Conservation (phyloP, 1,140 invertebrate species). For the Papilio dardanus region DNA sequence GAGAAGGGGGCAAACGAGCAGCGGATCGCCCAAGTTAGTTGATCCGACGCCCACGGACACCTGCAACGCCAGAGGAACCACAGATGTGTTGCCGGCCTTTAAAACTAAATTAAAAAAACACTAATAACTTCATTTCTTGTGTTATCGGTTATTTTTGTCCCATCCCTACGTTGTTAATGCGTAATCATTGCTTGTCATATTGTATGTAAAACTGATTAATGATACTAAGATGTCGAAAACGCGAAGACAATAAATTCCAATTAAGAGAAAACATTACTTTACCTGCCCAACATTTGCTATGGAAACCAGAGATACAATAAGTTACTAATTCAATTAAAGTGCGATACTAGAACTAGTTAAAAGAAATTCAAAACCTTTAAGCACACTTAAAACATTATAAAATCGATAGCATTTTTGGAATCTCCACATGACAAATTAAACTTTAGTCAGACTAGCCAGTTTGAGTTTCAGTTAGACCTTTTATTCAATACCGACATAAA, state of each 20-base stretch:
- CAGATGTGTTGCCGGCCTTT: too few relatives aligned
- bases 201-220: constrained; percentile 35
- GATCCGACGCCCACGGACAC: too few relatives aligned
- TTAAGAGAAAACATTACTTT: constrained; percentile 44
- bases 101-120: too few relatives aligned
- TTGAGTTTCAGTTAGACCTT: too few relatives aligned
- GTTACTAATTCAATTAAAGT: background rate
- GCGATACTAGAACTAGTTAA: background rate
- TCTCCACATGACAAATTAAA: too few relatives aligned
- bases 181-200: constrained; percentile 27
- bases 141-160: background rate
- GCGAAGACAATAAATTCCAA: constrained; percentile 45
- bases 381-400: too few relatives aligned
- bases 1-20: too few relatives aligned
- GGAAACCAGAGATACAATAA: constrained; percentile 22
- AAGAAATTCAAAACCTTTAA: too few relatives aligned
- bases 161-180: constrained; percentile 31
- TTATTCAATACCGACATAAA: background rate
- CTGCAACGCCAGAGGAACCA: too few relatives aligned
- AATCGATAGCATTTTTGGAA: too few relatives aligned
- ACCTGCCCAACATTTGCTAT: background rate
- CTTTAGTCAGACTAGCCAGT: too few relatives aligned
- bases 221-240: constrained; percentile 37
- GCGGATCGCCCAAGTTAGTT: too few relatives aligned
- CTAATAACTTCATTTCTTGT: background rate